These are phyloP conservation scores for Telmatherina bonti DNA, from an alignment of 2,797 vertebrate genomes.

Conservation along the genomic window DNA sequence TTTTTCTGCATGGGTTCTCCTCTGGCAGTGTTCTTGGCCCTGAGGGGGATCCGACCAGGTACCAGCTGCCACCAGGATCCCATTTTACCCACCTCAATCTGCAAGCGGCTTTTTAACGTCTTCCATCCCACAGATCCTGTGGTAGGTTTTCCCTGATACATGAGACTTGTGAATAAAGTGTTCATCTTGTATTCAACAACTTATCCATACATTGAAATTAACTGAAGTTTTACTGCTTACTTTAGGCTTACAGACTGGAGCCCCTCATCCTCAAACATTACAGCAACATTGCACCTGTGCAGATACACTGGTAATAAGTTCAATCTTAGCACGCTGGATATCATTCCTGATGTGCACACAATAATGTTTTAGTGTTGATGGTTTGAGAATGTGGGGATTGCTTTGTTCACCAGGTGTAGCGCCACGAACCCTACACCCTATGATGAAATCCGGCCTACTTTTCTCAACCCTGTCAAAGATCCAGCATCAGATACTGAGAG, in stretches of 20 bases:
- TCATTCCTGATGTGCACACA: neutral
- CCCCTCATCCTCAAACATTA: constrained; percentile 97
- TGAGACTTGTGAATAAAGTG: neutral
- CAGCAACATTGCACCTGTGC: constrained; percentile 94
- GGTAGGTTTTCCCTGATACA: constrained; percentile 84
- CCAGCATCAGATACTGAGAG: constrained; percentile 88
- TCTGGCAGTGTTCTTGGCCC: constrained; percentile 94
- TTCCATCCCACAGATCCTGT: constrained; percentile 99
- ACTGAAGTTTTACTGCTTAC: constrained; percentile 23
- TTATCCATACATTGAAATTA: neutral
- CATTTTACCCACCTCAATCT: constrained; percentile 93
- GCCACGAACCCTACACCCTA: constrained; percentile 90
- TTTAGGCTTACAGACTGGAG: constrained; percentile 96
- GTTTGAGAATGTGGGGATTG: neutral
- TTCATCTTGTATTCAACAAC: neutral
- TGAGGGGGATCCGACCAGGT: constrained; percentile 95
- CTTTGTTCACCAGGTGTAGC: constrained; percentile 82
- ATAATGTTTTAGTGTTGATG: neutral
- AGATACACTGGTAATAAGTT: constrained; percentile 92
- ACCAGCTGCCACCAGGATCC: constrained; percentile 93
- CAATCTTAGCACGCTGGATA: neutral
- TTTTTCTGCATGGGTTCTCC: constrained; percentile 99
- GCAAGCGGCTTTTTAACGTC: constrained; percentile 93
- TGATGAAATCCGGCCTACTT: constrained; percentile 90
- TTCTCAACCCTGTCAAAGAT: constrained; percentile 92